A percentile compares a stretch with the other conserved stretches of the same genome.
These are phyloP conservation scores for Axea sp. DNA, from an alignment of 2,888 invertebrate species.

Conservation along the genomic window DNA sequence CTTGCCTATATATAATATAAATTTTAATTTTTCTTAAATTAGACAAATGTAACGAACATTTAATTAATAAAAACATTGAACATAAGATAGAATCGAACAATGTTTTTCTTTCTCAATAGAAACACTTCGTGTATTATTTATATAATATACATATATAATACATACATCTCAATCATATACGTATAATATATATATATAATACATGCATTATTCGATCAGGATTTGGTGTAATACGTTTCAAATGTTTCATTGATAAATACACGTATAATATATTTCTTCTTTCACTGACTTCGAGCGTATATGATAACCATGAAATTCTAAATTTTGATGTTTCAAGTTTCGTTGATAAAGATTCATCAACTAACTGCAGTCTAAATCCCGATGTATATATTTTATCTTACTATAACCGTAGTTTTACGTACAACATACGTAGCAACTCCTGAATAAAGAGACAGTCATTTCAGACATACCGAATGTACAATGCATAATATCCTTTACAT, in stretches of 20 bases:
- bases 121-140: no score
- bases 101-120: no score
- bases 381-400: conserved; percentile 44
- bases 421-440: neutral
- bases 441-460: neutral
- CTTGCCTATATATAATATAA: no score
- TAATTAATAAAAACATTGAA: no score
- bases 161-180: neutral
- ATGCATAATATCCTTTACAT: neutral
- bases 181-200: no score
- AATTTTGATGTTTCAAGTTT: conserved; percentile 16
- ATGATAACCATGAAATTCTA: conserved; percentile 14
- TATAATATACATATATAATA: no score
- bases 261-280: conserved; percentile 9
- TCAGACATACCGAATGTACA: neutral
- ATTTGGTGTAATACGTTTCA: neutral
- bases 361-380: conserved; percentile 2
- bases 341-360: conserved; percentile 4
- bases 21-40: no score
- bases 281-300: conserved; percentile 25
- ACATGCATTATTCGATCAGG: no score
- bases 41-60: no score
- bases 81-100: no score
- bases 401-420: conserved; percentile 22
- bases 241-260: conserved; percentile 7